Base-by-base conservation (phyloP, 2,113 vertebrate species). In the Prietella phreatophila region DNA sequence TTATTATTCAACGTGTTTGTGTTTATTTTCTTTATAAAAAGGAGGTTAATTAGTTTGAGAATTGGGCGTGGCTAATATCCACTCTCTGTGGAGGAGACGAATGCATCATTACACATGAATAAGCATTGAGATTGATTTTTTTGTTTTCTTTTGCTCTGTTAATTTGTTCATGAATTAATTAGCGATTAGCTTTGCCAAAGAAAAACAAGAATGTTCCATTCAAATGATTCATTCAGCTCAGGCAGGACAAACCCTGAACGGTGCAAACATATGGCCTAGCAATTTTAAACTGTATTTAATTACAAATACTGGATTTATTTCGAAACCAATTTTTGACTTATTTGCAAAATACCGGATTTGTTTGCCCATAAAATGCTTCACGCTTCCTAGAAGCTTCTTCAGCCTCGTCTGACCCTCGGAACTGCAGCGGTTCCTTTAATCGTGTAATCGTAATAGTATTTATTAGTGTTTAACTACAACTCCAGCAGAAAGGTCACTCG, bases 11-110 rank as follows among this genome's bases (percentile, higher is more conserved):
- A 80, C 53, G 92, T 22, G n/a, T 92, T 91, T 61, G 19, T 30
- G 19, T 56, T 91, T 55, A 63, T 82, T 11, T 78, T 85, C 55
- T 60, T 78, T 91, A 90, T 91, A 91, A 75, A 87, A 71, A 86
- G 88, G 22, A 47, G 67, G 69, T 65, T 92, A 87, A 91, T 91
- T 93, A 91, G 81, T 90, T 69, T 82, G 50, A 53, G 83, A 89
- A 90, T 90, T 84, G 91, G 89, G 87, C 90, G 89, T 89, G 84
- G 85, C 75, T 86, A 86, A 88, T 91, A 90, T 90, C 92, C 91
- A 67, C 90, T 82, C 53, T 90, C 63, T 63, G 60, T 87, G 73
- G 39, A 73, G 39, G 27, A 75, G 75, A 11, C n/a, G 75, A 79
- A 79, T 53, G 42, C n/a, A 53, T 78, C 25, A 50, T 78, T 78